Evolutionary conservation across 2,797 vertebrate genomes (phyloP), one percentile per base, ranked within the genome.

Genomic region (Premnoplex brunnescens): DNA sequence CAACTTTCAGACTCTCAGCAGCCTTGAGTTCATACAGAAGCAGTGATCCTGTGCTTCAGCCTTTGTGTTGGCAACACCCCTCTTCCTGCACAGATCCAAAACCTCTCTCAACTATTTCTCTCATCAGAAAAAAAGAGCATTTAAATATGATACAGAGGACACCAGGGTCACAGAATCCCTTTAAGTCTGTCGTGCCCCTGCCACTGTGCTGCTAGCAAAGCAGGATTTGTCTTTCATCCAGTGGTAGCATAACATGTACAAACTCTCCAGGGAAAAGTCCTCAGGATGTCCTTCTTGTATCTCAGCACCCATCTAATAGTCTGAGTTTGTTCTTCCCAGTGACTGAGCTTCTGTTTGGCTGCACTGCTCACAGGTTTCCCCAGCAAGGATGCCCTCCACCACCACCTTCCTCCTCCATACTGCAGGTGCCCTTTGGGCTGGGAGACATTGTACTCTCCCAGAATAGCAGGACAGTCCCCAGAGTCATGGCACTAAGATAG

Each of bases 401-500:
- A 1, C 12, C 23, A n/a, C 36, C 23, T 76, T 93, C 37, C 17
- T 91, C 3, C 37, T 28, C 3, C 3, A 11, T 12, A 30, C 12
- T 1, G 0, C 2, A 4, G 27, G 2, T 59, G 9, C 7, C 62
- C 51, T 63, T 72, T 11, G 6, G 8, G 4, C 43, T 73, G 52
- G 59, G 36, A 79, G 48, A 36, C 6, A 7, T 41, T 12, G 11
- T 60, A 26, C 24, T 85, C 9, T 85, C 19, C 58, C 63, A 76
- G 67, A 22, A 15, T 2, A 67, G 14, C 54, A 52, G 10, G 28
- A 36, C 37, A 56, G 56, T 41, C 41, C 16, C 28, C 60, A 26
- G 15, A 55, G 36, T 36, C 36, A 52, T 0, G 1, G 30, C 58
- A 81, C 11, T 58, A 39, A 74, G 23, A 2, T 34, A 48, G 73